Evolutionary conservation across 2,113 vertebrate species (phyloP).

Genomic region (Serilophus lunatus): DNA sequence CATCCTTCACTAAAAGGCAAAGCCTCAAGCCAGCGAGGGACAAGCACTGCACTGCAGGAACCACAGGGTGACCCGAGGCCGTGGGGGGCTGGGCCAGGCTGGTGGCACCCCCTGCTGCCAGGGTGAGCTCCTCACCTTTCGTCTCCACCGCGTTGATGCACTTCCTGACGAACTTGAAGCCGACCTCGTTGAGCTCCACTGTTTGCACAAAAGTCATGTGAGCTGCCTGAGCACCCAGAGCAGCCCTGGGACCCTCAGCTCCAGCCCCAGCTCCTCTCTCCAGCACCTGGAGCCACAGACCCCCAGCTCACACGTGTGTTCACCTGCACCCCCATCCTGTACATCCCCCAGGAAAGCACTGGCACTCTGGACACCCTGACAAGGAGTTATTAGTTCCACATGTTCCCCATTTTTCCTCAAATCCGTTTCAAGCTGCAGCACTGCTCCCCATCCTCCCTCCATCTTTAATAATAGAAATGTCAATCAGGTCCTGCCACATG

Average conservation of each 20-base stretch:
- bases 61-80: fast-evolving
- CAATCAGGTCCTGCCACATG: background rate
- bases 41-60: background rate
- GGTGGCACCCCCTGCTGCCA: background rate
- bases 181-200: constrained; percentile 96
- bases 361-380: background rate
- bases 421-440: background rate
- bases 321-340: fast-evolving
- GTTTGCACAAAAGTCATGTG: no score
- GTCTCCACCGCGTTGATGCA: constrained; percentile 93
- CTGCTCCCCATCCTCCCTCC: background rate
- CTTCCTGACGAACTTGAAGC: constrained; percentile 93
- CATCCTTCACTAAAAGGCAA: no score
- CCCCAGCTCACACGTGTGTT: background rate
- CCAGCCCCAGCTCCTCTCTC: background rate
- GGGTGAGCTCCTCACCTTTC: constrained; percentile 75
- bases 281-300: fast-evolving
- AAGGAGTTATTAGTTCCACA: background rate
- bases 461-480: background rate
- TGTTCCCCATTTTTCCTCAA: background rate
- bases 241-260: background rate
- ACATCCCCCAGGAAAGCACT: background rate
- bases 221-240: background rate
- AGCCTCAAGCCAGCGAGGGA: no score
- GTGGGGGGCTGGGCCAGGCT: fast-evolving